Evolutionary conservation across 30 jellyfish, hydroid and myxozoan genomes (phyloP).

Genomic region (Aurelia sp.): DNA sequence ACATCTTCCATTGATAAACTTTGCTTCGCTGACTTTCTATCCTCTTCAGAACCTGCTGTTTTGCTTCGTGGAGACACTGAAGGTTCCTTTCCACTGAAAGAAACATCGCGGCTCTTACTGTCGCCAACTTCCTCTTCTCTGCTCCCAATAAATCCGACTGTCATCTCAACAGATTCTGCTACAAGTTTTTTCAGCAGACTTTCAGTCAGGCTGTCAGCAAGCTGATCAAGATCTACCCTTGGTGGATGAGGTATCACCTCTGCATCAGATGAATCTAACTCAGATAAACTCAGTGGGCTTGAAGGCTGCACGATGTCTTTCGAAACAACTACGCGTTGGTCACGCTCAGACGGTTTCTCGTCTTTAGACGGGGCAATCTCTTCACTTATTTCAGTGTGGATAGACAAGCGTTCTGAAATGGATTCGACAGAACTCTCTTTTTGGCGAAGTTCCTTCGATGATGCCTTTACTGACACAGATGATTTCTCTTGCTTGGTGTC

Average conservation of each 20-base stretch:
- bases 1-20: conserved; percentile 2
- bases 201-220: conserved; percentile 87
- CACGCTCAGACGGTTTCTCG: conserved; percentile 1
- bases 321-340: background rate
- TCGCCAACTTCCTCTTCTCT: background rate
- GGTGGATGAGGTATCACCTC: conserved; percentile 70
- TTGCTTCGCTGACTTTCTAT: background rate
- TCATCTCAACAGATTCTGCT: conserved; percentile 52
- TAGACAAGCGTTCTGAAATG: conserved; percentile 7
- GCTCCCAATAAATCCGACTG: background rate
- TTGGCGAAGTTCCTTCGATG: background rate
- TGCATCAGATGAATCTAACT: conserved; percentile 58
- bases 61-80: background rate
- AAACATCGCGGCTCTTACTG: background rate
- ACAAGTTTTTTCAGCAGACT: conserved; percentile 67
- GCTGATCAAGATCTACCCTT: conserved; percentile 57
- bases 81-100: background rate
- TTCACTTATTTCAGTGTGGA: background rate
- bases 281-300: conserved; percentile 46
- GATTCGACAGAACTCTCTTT: background rate
- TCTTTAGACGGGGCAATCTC: conserved; percentile 3
- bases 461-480: background rate
- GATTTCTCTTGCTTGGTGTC: background rate
- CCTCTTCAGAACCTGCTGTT: background rate
- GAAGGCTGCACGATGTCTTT: conserved; percentile 1